Evolutionary conservation across 2,113 vertebrate species (phyloP).

Genomic region (Corydoras sp.): DNA sequence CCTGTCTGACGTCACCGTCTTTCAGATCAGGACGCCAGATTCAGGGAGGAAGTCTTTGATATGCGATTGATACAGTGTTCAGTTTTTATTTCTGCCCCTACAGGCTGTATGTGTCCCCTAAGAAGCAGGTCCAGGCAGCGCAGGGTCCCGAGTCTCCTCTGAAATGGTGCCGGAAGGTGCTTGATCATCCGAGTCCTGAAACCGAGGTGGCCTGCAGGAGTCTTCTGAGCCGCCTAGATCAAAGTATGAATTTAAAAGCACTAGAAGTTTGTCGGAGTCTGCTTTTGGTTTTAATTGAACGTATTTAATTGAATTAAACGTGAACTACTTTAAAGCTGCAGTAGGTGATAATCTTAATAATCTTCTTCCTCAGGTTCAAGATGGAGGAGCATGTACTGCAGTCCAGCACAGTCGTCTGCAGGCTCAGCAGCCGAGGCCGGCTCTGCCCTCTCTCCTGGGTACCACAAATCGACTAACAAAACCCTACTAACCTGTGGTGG

Average conservation of each 20-base stretch:
- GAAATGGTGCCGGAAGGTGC: slow-evolving; percentile 82
- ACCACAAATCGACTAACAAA: slow-evolving; percentile 97
- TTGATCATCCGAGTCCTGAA: slow-evolving; percentile 83
- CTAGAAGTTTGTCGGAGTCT: no score
- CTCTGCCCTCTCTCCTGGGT: slow-evolving; percentile 81
- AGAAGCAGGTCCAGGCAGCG: slow-evolving; percentile 65
- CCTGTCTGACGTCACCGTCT: no score
- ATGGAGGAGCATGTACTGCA: slow-evolving; percentile 90
- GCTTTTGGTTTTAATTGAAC: no score
- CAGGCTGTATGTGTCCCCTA: slow-evolving; percentile 84
- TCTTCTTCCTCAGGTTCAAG: slow-evolving; percentile 72
- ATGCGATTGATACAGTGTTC: not conserved
- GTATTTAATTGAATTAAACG: no score
- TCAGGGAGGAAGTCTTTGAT: no score
- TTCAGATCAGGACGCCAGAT: no score
- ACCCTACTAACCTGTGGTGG: slow-evolving; percentile 93
- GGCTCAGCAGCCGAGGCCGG: slow-evolving; percentile 69
- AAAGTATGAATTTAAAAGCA: slow-evolving; percentile 63
- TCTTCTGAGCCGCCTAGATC: slow-evolving; percentile 76
- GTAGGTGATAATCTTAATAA: slow-evolving; percentile 26
- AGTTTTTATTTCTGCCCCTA: not conserved
- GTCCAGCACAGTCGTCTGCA: slow-evolving; percentile 65
- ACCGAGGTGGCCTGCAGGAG: slow-evolving; percentile 82
- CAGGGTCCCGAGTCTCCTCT: slow-evolving; percentile 69
- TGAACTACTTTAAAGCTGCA: no score